phyloP scores from a whole-genome alignment of 2,797 vertebrate genomes.

The Rhinophrynus dorsalis region DNA sequence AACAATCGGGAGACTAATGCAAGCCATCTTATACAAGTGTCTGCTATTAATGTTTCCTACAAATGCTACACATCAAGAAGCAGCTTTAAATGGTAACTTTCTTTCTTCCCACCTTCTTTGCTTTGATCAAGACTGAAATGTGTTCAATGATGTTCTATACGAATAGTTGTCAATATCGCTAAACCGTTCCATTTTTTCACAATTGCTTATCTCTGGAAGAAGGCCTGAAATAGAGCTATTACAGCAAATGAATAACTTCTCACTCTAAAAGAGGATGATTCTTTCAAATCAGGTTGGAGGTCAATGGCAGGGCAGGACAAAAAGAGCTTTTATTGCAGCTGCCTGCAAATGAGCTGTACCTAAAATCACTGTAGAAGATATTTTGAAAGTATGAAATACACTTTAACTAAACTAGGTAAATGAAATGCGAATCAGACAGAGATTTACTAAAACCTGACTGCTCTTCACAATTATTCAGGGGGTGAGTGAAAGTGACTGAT shows the following conservation, averaged over 20 bases:
- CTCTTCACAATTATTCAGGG: too few relatives aligned
- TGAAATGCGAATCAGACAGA: conserved; percentile 1
- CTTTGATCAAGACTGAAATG: conserved; percentile 40
- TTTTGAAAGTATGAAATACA: neutral
- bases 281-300: conserved; percentile 66
- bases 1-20: conserved; percentile 43
- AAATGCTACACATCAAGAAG: conserved; percentile 15
- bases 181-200: conserved; percentile 55
- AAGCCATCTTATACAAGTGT: conserved; percentile 23
- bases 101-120: conserved; percentile 20
- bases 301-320: conserved; percentile 60
- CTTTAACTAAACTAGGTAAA: neutral
- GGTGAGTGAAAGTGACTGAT: too few relatives aligned
- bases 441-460: too few relatives aligned
- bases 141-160: conserved; percentile 41
- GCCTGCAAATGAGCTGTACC: conserved; percentile 60
- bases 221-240: conserved; percentile 59
- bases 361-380: conserved; percentile 32
- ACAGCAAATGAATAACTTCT: conserved; percentile 64
- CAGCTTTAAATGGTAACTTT: conserved; percentile 49
- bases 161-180: conserved; percentile 45
- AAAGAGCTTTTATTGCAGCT: conserved; percentile 60
- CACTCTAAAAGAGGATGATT: conserved; percentile 60
- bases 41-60: conserved; percentile 44
- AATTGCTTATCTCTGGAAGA: conserved; percentile 59